Evolutionary conservation across 1,140 invertebrate genomes (phyloP).

Genomic region (Pseudomyrmex flavicornis): DNA sequence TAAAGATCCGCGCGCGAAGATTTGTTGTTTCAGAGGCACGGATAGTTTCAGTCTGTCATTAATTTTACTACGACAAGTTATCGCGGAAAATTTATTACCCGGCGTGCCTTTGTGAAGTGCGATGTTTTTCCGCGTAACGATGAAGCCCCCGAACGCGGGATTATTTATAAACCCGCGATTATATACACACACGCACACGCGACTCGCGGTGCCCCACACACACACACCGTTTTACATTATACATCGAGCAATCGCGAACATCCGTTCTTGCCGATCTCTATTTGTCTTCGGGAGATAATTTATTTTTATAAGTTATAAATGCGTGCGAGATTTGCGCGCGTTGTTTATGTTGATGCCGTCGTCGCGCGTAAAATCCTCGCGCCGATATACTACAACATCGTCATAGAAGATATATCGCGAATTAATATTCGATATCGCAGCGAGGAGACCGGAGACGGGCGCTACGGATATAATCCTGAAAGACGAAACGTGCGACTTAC

Average conservation of each 20-base stretch:
- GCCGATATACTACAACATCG: slow-evolving; percentile 33
- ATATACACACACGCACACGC: not conserved
- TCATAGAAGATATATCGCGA: slow-evolving; percentile 18
- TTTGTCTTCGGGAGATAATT: slow-evolving; percentile 9
- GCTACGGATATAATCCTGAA: slow-evolving; percentile 52
- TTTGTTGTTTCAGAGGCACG: slow-evolving; percentile 50
- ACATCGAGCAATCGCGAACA: not conserved
- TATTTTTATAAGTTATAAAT: not conserved
- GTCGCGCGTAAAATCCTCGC: not conserved
- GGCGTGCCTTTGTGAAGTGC: slow-evolving; percentile 26
- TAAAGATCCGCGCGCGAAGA: slow-evolving; percentile 45
- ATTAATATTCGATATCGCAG: slow-evolving; percentile 53
- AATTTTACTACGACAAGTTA: slow-evolving; percentile 41
- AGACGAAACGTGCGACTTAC: slow-evolving; percentile 67
- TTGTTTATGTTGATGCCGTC: not conserved
- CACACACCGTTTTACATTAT: not conserved
- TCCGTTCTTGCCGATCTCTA: not conserved
- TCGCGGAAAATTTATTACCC: slow-evolving; percentile 37
- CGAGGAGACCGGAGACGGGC: not conserved
- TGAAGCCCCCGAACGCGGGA: not conserved
- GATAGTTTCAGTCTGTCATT: slow-evolving; percentile 42
- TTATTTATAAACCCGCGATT: slow-evolving; percentile 35
- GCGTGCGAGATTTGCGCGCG: slow-evolving; percentile 16
- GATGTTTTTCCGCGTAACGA: slow-evolving; percentile 41
- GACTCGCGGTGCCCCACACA: too few species aligned